Base-by-base conservation (phyloP, 1,140 invertebrate species). In the Sitobion miscanthi region DNA sequence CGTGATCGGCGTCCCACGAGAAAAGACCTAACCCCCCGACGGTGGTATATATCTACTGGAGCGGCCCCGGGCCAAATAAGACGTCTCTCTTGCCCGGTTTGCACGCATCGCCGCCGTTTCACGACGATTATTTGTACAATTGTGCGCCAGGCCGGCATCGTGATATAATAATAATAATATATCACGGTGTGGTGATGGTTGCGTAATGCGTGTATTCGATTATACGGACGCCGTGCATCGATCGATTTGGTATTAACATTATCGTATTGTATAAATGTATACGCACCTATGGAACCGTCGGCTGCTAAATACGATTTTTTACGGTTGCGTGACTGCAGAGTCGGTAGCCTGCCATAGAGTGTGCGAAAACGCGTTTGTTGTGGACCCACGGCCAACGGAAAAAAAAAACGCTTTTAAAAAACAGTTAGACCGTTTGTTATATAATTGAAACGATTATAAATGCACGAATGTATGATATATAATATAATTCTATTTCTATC, bases 1-100 rank as follows among this genome's bases (percentile, higher is more conserved):
- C 91, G 91, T 92, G 91, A 92, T 92, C 91, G 82, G 77, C 35
- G 91, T 93, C 91, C 91, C 91, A 30, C 35, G 82, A 49, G 91
- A 93, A 93, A 30, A 42, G 45, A 35, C 54, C 62, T 49, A 62
- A 47, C 47, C 69, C 69, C 69, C 49, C 7, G 83, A 86, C 42
- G 42, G 85, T 25, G 85, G 49, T 54, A n/a, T 89, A 23, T 47
- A n/a, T 11, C 88, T 6, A 52, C 30, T 42, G 42, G 52, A n/a
- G n/a, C 49, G 45, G 21, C 9, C 88, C 88, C 52, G 35, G 42
- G 49, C 30, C 54, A 38, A 90, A 45, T 90, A 69, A 90, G 54
- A 69, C 89, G 57, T 62, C 38, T 42, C 35, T 45, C 38, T 35
- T 57, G 14, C 54, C 38, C 54, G 88, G 21, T 90, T 90, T 90